Base-by-base conservation (phyloP, 35 echinoderm and acorn worm genomes). In the Eucidaris tribuloides region DNA sequence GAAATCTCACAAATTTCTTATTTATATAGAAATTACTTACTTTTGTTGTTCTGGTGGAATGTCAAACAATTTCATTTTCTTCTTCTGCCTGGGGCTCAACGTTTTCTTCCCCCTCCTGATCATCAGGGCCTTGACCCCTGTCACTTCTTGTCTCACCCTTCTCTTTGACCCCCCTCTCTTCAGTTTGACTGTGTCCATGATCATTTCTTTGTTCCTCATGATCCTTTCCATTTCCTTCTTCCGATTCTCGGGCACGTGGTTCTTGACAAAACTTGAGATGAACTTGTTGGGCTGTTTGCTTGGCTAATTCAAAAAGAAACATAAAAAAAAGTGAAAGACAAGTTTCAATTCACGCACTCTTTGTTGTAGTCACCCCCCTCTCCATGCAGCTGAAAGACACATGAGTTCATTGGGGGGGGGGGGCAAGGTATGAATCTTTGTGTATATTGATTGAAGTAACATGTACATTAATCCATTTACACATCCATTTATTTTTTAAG, bases 11-110 rank as follows among this genome's bases (percentile, higher is more conserved):
- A 19, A 5, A 7, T 58, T 23, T 0, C 0, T 4, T 13, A 27
- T 15, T 23, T 4, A 19, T 4, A 2, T 19, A 58, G 28, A 4
- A 27, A 58, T n/a, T n/a, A 35, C 70, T 77, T 37, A 87, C 85
- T 60, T 87, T 65, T 87, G 85, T 46, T 80, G 76, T 22, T 88
- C 85, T 62, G 55, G 54, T 36, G 85, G 85, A 24, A 88, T 88
- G 4, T 88, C 76, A 46, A 65, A 66, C 27, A 88, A 30, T 14
- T 71, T 88, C 57, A 88, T 11, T 38, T 88, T 25, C 44, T 27
- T 54, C 27, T 79, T 79, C 49, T 79, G 43, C 18, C 77, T n/a
- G 7, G n/a, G 22, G 27, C 49, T 79, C 31, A 48, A 29, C 44
- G 18, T 57, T 23, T 79, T 79, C 77, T 79, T 79, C 32, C 49